Conservation (phyloP, 2,888 invertebrate species). For the Argyresthia goedartella region DNA sequence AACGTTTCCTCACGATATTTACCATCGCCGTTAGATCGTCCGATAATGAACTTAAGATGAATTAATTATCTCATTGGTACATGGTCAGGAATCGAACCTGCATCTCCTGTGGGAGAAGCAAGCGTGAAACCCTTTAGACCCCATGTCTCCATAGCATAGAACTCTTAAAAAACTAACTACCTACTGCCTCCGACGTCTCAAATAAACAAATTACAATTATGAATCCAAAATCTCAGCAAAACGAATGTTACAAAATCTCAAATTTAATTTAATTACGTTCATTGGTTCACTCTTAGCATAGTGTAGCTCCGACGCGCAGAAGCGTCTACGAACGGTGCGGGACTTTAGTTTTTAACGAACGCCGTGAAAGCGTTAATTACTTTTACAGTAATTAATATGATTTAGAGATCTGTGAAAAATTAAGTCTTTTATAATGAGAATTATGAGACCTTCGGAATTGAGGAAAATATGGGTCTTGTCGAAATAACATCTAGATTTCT, state of each 20-base stretch:
- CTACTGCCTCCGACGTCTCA: neutral
- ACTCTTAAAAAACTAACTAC: too few relatives aligned
- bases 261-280: neutral
- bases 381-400: constrained; percentile 67
- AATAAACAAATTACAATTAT: neutral
- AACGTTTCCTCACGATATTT: too few relatives aligned
- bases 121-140: too few relatives aligned
- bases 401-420: constrained; percentile 55
- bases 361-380: constrained; percentile 65
- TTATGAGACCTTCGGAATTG: neutral
- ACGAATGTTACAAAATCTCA: neutral
- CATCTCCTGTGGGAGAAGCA: too few relatives aligned
- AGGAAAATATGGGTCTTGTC: too few relatives aligned
- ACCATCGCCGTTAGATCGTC: too few relatives aligned
- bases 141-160: too few relatives aligned
- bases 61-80: too few relatives aligned
- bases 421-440: constrained; percentile 11
- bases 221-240: neutral
- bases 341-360: constrained; percentile 66
- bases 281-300: constrained; percentile 20
- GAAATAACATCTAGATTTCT: too few relatives aligned
- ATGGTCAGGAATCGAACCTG: too few relatives aligned
- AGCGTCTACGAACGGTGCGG: constrained; percentile 24
- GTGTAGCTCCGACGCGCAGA: constrained; percentile 26
- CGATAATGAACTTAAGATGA: too few relatives aligned